Percentiles rank a stretch among this genome's conserved stretches.
phyloP scores from a whole-genome alignment of 2,888 invertebrate species.

The Cataglyphis altisquamis region DNA sequence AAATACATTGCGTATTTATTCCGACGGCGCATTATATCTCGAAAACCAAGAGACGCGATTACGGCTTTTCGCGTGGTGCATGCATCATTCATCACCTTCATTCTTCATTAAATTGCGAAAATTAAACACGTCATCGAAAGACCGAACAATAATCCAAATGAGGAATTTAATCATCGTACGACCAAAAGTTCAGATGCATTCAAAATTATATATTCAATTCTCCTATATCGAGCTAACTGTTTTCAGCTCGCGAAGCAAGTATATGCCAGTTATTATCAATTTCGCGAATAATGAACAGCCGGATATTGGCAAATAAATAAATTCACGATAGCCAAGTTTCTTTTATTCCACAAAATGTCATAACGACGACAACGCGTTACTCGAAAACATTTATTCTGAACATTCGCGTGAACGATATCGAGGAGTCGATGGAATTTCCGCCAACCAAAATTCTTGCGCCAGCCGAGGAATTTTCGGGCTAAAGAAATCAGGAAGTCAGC shows the following conservation, averaged over 20 bases:
- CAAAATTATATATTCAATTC: background rate
- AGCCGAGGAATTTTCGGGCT: conserved; percentile 59
- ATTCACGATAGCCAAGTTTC: background rate
- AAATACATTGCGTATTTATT: conserved; percentile 23
- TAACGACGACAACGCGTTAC: conserved; percentile 22
- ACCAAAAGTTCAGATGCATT: background rate
- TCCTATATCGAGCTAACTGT: background rate
- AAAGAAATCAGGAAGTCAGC: conserved; percentile 62
- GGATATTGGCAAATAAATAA: conserved; percentile 11
- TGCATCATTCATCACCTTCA: conserved; percentile 4
- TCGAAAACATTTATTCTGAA: conserved; percentile 35
- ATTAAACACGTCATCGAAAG: background rate
- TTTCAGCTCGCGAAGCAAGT: background rate
- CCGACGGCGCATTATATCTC: conserved; percentile 17
- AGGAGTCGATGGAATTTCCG: conserved; percentile 50
- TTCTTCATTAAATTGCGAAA: conserved; percentile 31
- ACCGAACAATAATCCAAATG: background rate
- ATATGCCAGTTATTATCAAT: background rate
- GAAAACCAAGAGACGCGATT: background rate
- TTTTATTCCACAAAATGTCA: background rate
- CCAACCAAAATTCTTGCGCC: conserved; percentile 47
- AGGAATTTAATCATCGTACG: background rate
- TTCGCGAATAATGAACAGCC: background rate
- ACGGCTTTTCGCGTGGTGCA: background rate
- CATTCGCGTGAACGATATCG: conserved; percentile 29